Evolutionary conservation across 1,140 invertebrate genomes (phyloP).

Genomic region (Listronotus bonariensis): DNA sequence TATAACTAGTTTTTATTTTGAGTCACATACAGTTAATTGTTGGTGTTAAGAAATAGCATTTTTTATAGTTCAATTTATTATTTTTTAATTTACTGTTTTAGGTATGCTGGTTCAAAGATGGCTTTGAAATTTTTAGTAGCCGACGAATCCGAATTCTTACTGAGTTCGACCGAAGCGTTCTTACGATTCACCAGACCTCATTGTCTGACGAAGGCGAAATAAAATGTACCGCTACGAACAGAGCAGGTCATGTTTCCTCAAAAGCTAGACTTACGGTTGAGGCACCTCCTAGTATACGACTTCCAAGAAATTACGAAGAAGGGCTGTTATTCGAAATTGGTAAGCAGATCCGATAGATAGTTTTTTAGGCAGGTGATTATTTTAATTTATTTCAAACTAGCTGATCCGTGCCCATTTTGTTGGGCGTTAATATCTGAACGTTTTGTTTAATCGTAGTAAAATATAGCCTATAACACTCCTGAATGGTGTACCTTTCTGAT

Average conservation of each 20-base stretch:
- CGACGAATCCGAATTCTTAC: slow-evolving; percentile 76
- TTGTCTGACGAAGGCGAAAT: slow-evolving; percentile 84
- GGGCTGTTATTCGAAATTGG: slow-evolving; percentile 56
- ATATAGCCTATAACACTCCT: no score
- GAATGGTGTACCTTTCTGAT: no score
- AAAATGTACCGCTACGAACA: slow-evolving; percentile 85
- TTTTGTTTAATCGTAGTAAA: no score
- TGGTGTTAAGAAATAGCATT: no score
- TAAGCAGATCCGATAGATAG: no score
- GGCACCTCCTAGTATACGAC: slow-evolving; percentile 77
- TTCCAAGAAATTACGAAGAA: slow-evolving; percentile 84
- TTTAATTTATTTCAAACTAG: no score
- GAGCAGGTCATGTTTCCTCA: slow-evolving; percentile 76
- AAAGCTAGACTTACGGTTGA: slow-evolving; percentile 74
- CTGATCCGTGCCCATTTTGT: no score
- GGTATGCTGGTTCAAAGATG: slow-evolving; percentile 92
- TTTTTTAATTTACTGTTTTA: slow-evolving; percentile 6
- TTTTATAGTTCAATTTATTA: no score
- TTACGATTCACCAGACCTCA: slow-evolving; percentile 80
- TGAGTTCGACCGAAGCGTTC: slow-evolving; percentile 75
- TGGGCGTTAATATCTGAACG: no score
- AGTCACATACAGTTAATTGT: no score
- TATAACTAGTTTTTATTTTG: no score
- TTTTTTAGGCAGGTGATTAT: no score
- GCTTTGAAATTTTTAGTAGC: slow-evolving; percentile 83